Conservation (phyloP, 2,888 invertebrate genomes). For the Perizoma flavofasciatum region DNA sequence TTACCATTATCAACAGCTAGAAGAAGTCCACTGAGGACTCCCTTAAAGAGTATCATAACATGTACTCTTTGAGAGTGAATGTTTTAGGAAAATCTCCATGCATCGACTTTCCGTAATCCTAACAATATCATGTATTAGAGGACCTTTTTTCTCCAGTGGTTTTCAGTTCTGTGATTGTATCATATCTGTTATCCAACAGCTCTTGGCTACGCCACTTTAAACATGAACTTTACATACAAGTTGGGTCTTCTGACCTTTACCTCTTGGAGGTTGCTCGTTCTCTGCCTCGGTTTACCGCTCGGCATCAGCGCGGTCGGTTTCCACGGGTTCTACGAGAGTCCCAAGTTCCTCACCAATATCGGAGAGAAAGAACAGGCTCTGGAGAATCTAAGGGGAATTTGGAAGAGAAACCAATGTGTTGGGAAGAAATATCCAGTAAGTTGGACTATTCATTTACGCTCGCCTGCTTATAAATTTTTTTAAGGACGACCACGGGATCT, state of each 20-base stretch:
- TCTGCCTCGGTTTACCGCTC: slow-evolving; percentile 79
- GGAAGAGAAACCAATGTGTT: slow-evolving; percentile 73
- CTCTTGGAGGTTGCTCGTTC: slow-evolving; percentile 56
- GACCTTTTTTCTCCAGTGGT: no score
- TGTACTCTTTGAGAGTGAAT: no score
- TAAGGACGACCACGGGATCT: no score
- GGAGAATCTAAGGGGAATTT: slow-evolving; percentile 80
- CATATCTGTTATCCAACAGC: slow-evolving; percentile 9
- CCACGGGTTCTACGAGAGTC: slow-evolving; percentile 86
- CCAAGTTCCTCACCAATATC: slow-evolving; percentile 86
- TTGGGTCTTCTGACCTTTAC: slow-evolving; percentile 48
- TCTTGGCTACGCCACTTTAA: slow-evolving; percentile 19
- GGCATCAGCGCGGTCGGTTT: slow-evolving; percentile 80
- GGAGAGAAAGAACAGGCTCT: slow-evolving; percentile 84
- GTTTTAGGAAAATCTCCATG: no score
- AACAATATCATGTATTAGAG: no score
- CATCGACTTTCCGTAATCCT: no score
- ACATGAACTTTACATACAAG: slow-evolving; percentile 37
- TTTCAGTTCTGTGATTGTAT: no score
- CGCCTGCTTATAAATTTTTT: no score
- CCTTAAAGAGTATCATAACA: no score
- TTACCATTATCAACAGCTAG: no score
- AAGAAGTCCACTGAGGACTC: no score
- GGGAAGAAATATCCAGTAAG: slow-evolving; percentile 43
- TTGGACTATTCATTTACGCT: not conserved